Evolutionary conservation across 2,113 vertebrate genomes (phyloP), one percentile per base, ranked within the genome.

Genomic region (Arvicanthis niloticus): DNA sequence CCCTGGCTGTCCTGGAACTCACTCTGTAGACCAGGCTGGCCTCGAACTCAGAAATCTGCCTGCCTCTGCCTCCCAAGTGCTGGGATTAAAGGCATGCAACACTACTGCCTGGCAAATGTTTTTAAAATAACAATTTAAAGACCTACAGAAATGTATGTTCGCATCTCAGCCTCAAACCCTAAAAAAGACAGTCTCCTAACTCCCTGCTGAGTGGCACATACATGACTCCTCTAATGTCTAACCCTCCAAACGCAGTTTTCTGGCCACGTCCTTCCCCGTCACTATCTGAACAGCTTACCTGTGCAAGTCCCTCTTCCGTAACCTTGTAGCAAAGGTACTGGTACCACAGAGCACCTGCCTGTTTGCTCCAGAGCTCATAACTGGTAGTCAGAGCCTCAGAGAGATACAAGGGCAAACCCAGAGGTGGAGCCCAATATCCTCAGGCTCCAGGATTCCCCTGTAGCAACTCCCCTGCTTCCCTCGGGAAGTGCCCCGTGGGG

Each of bases 41-140:
- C 51, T 51, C 9, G 10, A 51, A 51, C 51, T 51, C 51, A 51
- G 51, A 51, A 11, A 51, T 51, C 51, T 1, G 1, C 51, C 51
- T 51, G 51, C 51, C 51, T 51, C 51, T 51, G 51, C 10, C 51
- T 51, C 51, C 9, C 51, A 51, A 11, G 51, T 51, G 51, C 51
- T 51, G 51, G 51, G 51, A 51, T 51, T 51, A 51, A 51, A 51
- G 51, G 51, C 51, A 9, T 51, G 51, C 51, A 48, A 6, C 51
- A 51, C 51, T 8, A 51, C 51, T 51, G 9, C 51, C 51, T 10
- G 11, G 10, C 51, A 51, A 96, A 85, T 21, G 85, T 91, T 85
- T 92, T 88, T 34, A 92, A 62, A 82, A 72, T 89, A 92, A 88
- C 78, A 89, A 95, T 91, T 58, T 51, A 19, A 68, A 88, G 37